Base-by-base conservation (phyloP, 1,140 invertebrate genomes). In the Matsumurasca onukii region DNA sequence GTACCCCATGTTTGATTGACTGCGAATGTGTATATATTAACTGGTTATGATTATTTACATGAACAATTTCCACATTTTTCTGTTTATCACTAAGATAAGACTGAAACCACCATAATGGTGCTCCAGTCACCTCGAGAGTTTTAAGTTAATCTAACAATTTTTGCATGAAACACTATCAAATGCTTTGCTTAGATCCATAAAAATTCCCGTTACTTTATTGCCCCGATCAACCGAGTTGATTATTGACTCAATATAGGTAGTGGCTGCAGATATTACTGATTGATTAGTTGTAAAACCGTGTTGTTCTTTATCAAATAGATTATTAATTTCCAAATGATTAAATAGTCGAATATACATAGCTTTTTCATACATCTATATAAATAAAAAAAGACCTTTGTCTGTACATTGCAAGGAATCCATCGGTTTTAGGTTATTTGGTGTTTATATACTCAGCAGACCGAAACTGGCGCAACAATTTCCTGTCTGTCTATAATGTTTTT, bases 261-360 rank as follows among this genome's bases (percentile, higher is more conserved):
- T 39, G 17, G 34, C 34, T 55, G 51, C 51, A 20, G 51, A 20
- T 20, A 55, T 55, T 55, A 55, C 51, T 12, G 51, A 55, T 5
- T 25, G 51, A n/a, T 55, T 25, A 55, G 24, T n/a, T 55, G 9
- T 55, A 25, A 55, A 55, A 9, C 51, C 20, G 22, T 55, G 51
- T 25, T 55, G 24, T 25, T 55, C 51, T 55, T 55, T 55, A 20
- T 55, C 9, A 55, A 55, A 55, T 5, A 55, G 51, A 55, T 55
- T 55, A 25, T 55, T 55, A 55, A 12, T 5, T 22, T 55, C 39
- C 17, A 55, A 55, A 55, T 12, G 22, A 12, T 20, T 25, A 55
- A 55, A 5, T 55, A 55, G 20, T 25, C 20, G 17, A 55, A 12
- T 55, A 25, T 12, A 55, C 51, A 20, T 20, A 12, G 51, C 5